These are phyloP conservation scores for Calameuta idolon DNA, from an alignment of 2,888 invertebrate genomes.

Conservation along the genomic window DNA sequence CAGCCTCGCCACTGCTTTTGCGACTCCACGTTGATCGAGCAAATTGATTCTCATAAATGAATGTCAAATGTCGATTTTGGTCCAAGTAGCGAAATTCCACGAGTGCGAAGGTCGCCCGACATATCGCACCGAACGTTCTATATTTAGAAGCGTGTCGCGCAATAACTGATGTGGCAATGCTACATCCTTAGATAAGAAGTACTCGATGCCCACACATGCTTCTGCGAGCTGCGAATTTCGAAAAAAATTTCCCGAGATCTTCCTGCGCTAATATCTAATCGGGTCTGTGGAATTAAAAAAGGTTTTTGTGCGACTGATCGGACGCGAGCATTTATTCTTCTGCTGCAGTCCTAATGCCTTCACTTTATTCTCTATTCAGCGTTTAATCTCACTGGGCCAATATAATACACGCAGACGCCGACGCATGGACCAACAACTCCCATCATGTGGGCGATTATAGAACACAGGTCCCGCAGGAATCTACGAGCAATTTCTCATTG, in stretches of 20 bases:
- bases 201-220: neutral
- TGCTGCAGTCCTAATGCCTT: neutral
- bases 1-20: neutral
- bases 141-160: constrained; percentile 42
- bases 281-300: neutral
- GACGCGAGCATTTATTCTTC: neutral
- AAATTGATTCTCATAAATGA: neutral
- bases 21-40: neutral
- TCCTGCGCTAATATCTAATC: neutral
- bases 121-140: constrained; percentile 34
- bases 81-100: neutral
- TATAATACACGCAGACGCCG: neutral
- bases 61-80: neutral
- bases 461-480: constrained; percentile 16
- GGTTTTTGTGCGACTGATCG: neutral
- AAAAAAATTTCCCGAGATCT: neutral
- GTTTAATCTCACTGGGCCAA: neutral
- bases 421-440: constrained; percentile 14
- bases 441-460: constrained; percentile 1
- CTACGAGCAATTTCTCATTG: constrained; percentile 27
- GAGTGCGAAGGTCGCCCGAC: constrained; percentile 41
- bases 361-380: neutral
- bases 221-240: neutral
- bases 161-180: constrained; percentile 18
- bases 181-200: constrained; percentile 2